Base-by-base conservation (phyloP, 2,113 vertebrate genomes). In the Vulpes lagopus region DNA sequence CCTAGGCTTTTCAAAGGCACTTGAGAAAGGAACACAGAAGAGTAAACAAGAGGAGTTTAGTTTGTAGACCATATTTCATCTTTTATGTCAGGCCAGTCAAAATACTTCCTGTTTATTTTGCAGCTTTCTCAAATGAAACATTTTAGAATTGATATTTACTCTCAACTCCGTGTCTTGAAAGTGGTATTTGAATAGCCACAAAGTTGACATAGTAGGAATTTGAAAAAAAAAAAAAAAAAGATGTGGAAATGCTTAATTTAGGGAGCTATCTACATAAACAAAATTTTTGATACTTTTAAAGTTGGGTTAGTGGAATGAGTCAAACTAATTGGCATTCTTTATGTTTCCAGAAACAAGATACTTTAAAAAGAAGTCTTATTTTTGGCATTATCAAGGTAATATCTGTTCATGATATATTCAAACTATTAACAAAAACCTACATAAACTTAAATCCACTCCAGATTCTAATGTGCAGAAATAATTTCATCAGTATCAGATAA, bases 101-200 rank as follows among this genome's bases (percentile, higher is more conserved):
- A 95, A 95, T 6, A 89, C 27, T 74, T 92, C n/a, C 83, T 92
- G 79, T 96, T 84, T 94, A 49, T 35, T 87, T 92, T 30, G 78
- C 53, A 97, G 23, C 19, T 84, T 97, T 94, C 38, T 0, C 30
- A 94, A 84, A 88, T 88, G 59, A 83, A 94, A 62, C 27, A 80
- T 91, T 73, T 92, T 87, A 79, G 59, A 79, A 67, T 57, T 96
- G 51, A n/a, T 71, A 83, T 38, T 98, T 74, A 76, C 51, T 90
- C 84, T 90, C 23, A 94, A 87, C 10, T 90, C 60, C 43, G 16
- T 90, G 43, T 20, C 53, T 92, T 88, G 9, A 92, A 84, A 65
- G n/a, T 73, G 22, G 25, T n/a, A 71, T 94, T 91, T 83, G 35
- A 82, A 76, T 89, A 94, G 60, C 19, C 43, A 51, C 4, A 95